Evolutionary conservation across 2,888 invertebrate species (phyloP), one percentile per base, ranked within the genome.

Genomic region (Caenorhabditis drosophilae): DNA sequence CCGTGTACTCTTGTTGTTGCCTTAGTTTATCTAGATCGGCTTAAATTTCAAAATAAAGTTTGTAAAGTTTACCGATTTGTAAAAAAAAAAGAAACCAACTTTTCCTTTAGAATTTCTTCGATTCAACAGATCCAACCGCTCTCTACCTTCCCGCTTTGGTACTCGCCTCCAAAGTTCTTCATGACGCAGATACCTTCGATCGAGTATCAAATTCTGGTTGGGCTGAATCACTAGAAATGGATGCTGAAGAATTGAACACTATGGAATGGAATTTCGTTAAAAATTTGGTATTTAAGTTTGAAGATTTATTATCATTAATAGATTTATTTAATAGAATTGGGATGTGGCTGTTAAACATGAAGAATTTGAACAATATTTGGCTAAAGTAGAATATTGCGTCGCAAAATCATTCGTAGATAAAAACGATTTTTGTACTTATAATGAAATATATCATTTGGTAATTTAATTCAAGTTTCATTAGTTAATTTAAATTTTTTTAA

Each of bases 121-220:
- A 90, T 76, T 87, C 88, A 79, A 89, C 92, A 48, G 89, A 91
- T 27, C 93, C 96, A 15, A 50, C 92, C 27, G 93, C 96, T 84
- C 88, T 97, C 60, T 96, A 96, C 85, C 89, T 97, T 58, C 91
- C 96, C 67, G 93, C 96, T 59, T 87, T 96, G 89, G 95, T 93
- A 91, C 90, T 96, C 78, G 94, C 96, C 53, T 93, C 92, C 80
- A 97, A 97, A 87, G 95, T 92, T 85, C 87, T 93, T 76, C 91
- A 94, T 85, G 93, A 94, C 81, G 91, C 92, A 80, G 93, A 93
- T 38, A 92, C 92, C 83, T 90, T 91, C 69, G 93, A 93, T 36
- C 46, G 73, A 4, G 72, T 71, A n/a, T 56, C 73, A 83, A 90
- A 93, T 83, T 89, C 90, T 56, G 93, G 94, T 85, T 97, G 96